Base-by-base conservation (phyloP, 2,113 vertebrate species). In the Indri indri region DNA sequence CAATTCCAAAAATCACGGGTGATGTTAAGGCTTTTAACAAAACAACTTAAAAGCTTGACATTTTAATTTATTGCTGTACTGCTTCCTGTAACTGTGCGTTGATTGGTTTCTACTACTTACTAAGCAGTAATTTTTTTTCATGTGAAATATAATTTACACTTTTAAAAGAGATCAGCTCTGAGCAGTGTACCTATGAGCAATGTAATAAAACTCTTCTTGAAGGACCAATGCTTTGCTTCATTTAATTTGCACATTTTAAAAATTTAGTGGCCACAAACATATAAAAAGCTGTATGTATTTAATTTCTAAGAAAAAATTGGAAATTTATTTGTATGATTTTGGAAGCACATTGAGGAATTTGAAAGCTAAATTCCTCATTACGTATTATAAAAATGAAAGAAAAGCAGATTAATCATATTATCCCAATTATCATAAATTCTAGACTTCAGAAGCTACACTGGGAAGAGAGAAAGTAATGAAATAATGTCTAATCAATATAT, bases 1-100 rank as follows among this genome's bases (percentile, higher is more conserved):
- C 93, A n/a, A 57, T 97, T 88, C 83, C 59, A 97, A 96, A 3
- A 13, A 80, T 73, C 81, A 70, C 5, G 47, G 96, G n/a, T 92
- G 93, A 98, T 91, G 95, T 96, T 96, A 93, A 97, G 70, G 81
- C 88, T 97, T 97, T 97, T 94, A 96, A 95, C 88, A 92, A 96
- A 97, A 96, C 79, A 95, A 88, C 59, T 92, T 96, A 96, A 98
- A 97, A 76, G 82, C 93, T 83, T 95, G 88, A 96, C 74, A 61
- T 96, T 80, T 92, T 97, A 95, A 97, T 65, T 94, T 73, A 96
- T 59, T 59, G 47, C 4, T 81, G 70, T 9, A 82, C 23, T 97
- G 95, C 85, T 86, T n/a, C 34, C 80, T 92, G 42, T 23, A 79
- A 90, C 82, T 94, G n/a, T 32, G 79, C 4, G 94, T 98, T 96